Conservation (phyloP, 2,888 invertebrate genomes). For the Phrixothrix hirtus region DNA sequence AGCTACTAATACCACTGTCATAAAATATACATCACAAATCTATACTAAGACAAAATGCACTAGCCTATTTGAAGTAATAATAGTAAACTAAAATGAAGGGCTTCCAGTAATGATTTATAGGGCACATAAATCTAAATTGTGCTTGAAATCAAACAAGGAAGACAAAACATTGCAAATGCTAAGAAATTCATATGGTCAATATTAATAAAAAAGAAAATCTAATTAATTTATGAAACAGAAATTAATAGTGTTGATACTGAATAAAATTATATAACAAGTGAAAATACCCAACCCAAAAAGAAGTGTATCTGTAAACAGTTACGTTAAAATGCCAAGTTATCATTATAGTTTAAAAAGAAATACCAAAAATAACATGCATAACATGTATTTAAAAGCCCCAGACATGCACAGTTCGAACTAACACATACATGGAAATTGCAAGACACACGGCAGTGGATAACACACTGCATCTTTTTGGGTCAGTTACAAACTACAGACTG, state of each 20-base stretch:
- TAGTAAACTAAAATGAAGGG: slow-evolving; percentile 25
- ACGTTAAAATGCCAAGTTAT: slow-evolving; percentile 26
- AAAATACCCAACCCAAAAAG: slow-evolving; percentile 55
- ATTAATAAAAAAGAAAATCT: slow-evolving; percentile 15
- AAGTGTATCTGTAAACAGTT: slow-evolving; percentile 35
- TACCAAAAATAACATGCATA: slow-evolving; percentile 45
- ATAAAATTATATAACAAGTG: slow-evolving; percentile 30
- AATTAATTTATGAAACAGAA: slow-evolving; percentile 28
- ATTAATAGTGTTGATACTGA: slow-evolving; percentile 27
- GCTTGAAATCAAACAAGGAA: slow-evolving; percentile 56
- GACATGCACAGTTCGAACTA: slow-evolving; percentile 49
- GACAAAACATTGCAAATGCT: slow-evolving; percentile 43
- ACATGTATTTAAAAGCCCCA: slow-evolving; percentile 48
- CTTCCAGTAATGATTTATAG: slow-evolving; percentile 23
- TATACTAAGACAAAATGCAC: slow-evolving; percentile 35
- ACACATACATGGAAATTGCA: slow-evolving; percentile 44
- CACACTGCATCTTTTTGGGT: slow-evolving; percentile 53
- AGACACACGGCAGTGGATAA: slow-evolving; percentile 30
- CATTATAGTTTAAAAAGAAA: slow-evolving; percentile 25
- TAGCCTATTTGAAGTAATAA: slow-evolving; percentile 28
- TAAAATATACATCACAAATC: slow-evolving; percentile 38
- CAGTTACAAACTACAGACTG: slow-evolving; percentile 56
- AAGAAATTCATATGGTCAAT: slow-evolving; percentile 24
- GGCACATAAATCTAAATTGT: slow-evolving; percentile 40
- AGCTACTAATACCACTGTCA: slow-evolving; percentile 15